These are phyloP conservation scores for Hippolais icterina DNA, from an alignment of 2,113 vertebrate genomes.

Conservation along the genomic window DNA sequence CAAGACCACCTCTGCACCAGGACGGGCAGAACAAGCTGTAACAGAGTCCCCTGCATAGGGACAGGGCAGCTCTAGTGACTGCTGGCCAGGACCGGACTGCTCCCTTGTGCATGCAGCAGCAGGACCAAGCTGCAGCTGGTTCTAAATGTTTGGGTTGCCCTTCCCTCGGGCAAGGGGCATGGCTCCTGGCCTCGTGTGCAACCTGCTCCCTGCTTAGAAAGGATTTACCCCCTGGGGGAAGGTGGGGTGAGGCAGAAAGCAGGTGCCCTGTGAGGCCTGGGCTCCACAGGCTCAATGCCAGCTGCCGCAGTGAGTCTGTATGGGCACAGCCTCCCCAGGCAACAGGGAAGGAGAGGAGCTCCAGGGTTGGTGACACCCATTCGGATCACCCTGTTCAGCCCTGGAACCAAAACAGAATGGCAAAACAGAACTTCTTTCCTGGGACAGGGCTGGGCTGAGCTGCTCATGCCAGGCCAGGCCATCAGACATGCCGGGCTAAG, in stretches of 20 bases:
- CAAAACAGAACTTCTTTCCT: background rate
- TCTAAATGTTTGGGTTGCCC: background rate
- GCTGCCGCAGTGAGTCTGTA: background rate
- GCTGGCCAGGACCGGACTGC: accelerated
- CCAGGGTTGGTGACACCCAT: accelerated
- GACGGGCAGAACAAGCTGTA: background rate
- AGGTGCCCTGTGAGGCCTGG: background rate
- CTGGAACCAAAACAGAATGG: background rate
- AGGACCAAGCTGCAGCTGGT: background rate
- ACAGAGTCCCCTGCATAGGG: background rate
- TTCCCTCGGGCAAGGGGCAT: background rate
- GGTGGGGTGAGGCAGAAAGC: background rate
- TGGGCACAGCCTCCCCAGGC: background rate
- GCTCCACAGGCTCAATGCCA: background rate
- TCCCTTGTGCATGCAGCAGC: background rate
- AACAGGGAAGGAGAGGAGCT: background rate
- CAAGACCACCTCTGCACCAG: background rate
- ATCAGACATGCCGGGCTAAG: background rate
- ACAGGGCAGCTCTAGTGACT: background rate
- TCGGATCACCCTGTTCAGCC: background rate
- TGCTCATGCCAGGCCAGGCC: background rate
- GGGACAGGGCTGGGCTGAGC: background rate
- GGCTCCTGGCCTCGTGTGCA: background rate
- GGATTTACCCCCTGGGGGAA: background rate
- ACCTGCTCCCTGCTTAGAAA: background rate